phyloP scores from a whole-genome alignment of 2,113 vertebrate genomes.

The Cariama cristata region DNA sequence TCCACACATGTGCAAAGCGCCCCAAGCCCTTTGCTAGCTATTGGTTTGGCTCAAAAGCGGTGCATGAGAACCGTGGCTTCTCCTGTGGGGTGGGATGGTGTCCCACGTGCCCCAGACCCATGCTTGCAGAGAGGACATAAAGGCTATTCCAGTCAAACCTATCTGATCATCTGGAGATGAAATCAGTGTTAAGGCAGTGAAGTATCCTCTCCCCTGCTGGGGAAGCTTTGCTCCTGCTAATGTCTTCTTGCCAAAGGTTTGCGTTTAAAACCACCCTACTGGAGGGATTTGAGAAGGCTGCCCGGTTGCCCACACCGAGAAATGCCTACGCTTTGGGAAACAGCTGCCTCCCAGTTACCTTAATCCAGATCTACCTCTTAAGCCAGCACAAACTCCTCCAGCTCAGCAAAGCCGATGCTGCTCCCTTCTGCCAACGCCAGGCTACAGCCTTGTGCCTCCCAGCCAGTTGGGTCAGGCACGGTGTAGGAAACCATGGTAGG shows the following conservation, averaged over 20 bases:
- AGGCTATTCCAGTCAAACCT: constrained; percentile 38
- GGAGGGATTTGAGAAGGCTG: constrained; percentile 6
- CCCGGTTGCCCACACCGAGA: neutral
- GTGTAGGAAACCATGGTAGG: constrained; percentile 47
- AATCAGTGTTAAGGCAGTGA: constrained; percentile 67
- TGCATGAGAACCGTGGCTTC: neutral
- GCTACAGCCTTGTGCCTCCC: neutral
- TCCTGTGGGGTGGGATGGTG: accelerated
- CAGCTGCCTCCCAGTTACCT: neutral
- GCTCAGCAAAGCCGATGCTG: neutral
- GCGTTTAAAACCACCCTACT: neutral
- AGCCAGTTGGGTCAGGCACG: constrained; percentile 30
- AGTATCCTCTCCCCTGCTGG: neutral
- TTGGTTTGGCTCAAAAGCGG: neutral
- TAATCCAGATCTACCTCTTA: constrained; percentile 8
- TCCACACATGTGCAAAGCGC: neutral
- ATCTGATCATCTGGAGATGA: neutral
- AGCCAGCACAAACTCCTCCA: neutral
- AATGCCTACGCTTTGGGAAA: constrained; percentile 12
- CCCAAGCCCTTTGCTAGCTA: constrained; percentile 14
- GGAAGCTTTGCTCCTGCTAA: constrained; percentile 30
- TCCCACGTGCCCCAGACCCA: neutral
- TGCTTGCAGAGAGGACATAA: neutral
- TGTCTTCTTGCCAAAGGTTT: neutral
- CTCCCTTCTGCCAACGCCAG: neutral